These are phyloP conservation scores for Mesoclemmys tuberculata DNA, from an alignment of 2,113 vertebrate genomes.

Conservation along the genomic window DNA sequence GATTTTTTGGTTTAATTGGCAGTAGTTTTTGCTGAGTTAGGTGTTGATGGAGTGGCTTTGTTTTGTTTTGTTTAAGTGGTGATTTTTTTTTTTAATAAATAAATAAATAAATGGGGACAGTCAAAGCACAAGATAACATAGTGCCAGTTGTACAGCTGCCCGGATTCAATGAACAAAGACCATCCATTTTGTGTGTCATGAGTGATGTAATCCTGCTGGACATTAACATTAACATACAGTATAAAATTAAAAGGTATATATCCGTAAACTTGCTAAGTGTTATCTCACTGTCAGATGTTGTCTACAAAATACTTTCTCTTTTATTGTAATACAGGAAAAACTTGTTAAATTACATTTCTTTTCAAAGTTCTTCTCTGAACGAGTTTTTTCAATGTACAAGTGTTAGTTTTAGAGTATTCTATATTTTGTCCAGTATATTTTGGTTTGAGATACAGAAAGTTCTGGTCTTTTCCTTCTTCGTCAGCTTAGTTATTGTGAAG, in stretches of 20 bases:
- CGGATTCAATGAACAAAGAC: not conserved
- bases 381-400: not conserved
- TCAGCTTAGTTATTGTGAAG: not conserved
- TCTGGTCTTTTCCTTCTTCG: not conserved
- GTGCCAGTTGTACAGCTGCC: not conserved
- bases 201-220: not conserved
- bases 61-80: too few relatives aligned
- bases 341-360: not conserved
- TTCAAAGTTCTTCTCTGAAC: not conserved
- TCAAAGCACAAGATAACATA: not conserved
- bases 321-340: not conserved
- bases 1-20: too few relatives aligned
- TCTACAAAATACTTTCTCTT: not conserved
- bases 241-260: not conserved
- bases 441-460: not conserved
- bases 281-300: not conserved
- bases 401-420: not conserved
- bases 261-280: not conserved
- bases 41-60: too few relatives aligned
- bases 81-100: too few relatives aligned
- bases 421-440: not conserved
- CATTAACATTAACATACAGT: not conserved
- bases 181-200: not conserved
- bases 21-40: too few relatives aligned
- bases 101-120: not conserved